These are phyloP conservation scores for Acrocera orbiculus DNA, from an alignment of 2,888 invertebrate species.

Conservation along the genomic window DNA sequence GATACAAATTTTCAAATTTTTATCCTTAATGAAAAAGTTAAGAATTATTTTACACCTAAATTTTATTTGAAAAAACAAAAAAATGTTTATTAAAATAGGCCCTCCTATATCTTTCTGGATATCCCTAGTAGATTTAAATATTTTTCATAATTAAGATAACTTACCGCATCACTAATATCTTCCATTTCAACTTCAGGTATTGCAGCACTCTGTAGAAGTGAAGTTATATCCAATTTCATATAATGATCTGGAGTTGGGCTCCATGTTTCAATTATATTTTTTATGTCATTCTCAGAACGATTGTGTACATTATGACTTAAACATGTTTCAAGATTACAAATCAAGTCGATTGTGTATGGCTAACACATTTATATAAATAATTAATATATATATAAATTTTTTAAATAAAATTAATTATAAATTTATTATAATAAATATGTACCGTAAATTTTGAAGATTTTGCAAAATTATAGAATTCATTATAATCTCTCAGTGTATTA, in stretches of 20 bases:
- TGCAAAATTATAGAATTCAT: conserved; percentile 76
- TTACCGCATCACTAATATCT: conserved; percentile 38
- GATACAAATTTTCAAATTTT: too few relatives aligned
- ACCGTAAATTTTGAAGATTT: conserved; percentile 35
- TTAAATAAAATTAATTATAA: neutral
- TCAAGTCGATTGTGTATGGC: conserved; percentile 84
- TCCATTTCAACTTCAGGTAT: conserved; percentile 80
- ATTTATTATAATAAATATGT: conserved; percentile 13
- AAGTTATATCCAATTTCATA: conserved; percentile 62
- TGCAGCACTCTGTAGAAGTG: conserved; percentile 64
- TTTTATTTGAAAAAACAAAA: too few relatives aligned
- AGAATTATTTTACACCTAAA: too few relatives aligned
- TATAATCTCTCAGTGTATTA: conserved; percentile 61
- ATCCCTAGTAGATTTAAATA: too few relatives aligned
- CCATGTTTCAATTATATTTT: conserved; percentile 51
- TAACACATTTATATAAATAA: conserved; percentile 25
- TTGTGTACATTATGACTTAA: conserved; percentile 71
- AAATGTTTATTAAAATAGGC: too few relatives aligned
- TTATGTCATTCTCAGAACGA: conserved; percentile 59
- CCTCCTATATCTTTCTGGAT: too few relatives aligned
- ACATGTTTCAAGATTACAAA: conserved; percentile 61
- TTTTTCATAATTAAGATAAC: too few relatives aligned
- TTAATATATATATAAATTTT: neutral
- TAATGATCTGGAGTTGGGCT: conserved; percentile 65
- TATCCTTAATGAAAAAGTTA: too few relatives aligned